A percentile compares a stretch with the other conserved stretches of the same genome.
Conservation (phyloP, 2,113 vertebrate genomes). For the Hystrix cristata region DNA sequence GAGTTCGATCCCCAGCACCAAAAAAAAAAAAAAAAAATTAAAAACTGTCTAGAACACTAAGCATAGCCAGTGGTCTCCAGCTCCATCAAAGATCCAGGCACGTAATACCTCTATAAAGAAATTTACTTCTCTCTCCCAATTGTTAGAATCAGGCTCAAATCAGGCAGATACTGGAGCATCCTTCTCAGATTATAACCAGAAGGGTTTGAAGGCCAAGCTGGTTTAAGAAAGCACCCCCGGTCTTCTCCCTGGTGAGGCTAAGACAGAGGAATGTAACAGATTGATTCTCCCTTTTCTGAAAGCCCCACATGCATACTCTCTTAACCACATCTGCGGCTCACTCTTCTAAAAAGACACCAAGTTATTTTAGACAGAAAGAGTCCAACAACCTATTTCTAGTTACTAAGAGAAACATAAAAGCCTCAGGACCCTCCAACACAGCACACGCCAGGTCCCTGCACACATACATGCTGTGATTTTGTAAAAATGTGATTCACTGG, state of each 20-base stretch:
- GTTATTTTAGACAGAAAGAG: background rate
- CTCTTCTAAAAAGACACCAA: conserved; percentile 1
- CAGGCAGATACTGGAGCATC: background rate
- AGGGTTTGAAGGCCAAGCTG: background rate
- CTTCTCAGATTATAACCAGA: background rate
- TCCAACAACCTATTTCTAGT: conserved; percentile 39
- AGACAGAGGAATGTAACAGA: background rate
- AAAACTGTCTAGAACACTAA: background rate
- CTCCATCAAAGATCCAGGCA: background rate
- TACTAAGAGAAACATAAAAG: background rate
- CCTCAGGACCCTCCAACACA: background rate
- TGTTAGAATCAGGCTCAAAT: background rate
- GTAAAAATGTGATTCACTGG: background rate
- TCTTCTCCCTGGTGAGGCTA: background rate
- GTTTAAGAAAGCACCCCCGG: background rate
- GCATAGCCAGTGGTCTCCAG: background rate
- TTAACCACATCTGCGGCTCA: background rate
- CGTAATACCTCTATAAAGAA: background rate
- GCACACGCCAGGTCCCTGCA: rapidly evolving
- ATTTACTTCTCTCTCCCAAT: background rate
- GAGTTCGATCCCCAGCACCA: no score
- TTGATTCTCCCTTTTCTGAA: background rate
- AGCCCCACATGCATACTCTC: rapidly evolving
- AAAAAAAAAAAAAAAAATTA: conserved; percentile 37
- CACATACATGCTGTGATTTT: conserved; percentile 21